These are phyloP conservation scores for Orycteropus afer DNA, from an alignment of 2,113 vertebrate genomes.

Conservation along the genomic window DNA sequence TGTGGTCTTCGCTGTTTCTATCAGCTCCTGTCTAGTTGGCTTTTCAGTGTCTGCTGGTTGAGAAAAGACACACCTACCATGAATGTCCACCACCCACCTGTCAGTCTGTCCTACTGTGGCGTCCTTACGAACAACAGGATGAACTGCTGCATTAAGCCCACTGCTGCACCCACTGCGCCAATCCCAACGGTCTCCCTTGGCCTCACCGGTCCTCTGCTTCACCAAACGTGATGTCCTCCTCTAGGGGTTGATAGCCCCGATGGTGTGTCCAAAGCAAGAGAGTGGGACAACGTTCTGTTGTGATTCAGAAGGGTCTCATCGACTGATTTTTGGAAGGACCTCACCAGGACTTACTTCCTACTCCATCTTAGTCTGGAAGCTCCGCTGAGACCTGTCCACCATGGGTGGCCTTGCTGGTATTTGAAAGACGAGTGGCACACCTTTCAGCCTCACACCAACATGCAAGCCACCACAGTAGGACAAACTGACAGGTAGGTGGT, in stretches of 20 bases:
- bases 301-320: background rate
- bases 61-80: background rate
- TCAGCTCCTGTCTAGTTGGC: background rate
- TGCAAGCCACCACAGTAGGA: no score
- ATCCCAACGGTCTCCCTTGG: background rate
- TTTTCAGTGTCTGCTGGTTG: background rate
- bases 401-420: background rate
- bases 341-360: background rate
- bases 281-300: background rate
- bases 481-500: no score
- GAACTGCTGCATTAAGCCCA: background rate
- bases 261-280: background rate
- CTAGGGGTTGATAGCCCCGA: background rate
- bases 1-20: background rate
- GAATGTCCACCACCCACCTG: background rate
- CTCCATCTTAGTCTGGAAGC: background rate
- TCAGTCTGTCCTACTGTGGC: no score
- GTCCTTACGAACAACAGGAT: background rate
- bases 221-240: background rate
- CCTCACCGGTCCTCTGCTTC: background rate
- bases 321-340: background rate
- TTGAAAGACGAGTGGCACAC: no score
- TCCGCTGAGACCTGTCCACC: background rate
- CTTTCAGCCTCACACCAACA: no score
- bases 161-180: background rate